Evolutionary conservation across 1,140 invertebrate genomes (phyloP), one percentile per base, ranked within the genome.

Genomic region (Zophobas morio): DNA sequence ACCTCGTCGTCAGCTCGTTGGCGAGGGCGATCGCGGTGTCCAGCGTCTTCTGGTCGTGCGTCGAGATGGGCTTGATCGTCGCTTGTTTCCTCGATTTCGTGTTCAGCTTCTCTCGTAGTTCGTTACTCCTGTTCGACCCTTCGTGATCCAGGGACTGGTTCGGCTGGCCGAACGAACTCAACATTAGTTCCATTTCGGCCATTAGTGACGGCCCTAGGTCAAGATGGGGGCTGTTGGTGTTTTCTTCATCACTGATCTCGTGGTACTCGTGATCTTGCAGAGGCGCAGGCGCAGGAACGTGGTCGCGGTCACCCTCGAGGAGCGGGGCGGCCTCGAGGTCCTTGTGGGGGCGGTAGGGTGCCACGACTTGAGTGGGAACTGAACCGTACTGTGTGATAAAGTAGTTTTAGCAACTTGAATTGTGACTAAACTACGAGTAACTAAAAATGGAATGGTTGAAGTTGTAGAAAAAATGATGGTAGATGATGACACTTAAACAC

Each of bases 151-250:
- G 20, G 53, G 66, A 74, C 77, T 93, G 91, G 81, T 85, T 78
- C 34, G 80, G 82, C 32, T 81, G 80, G 5, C 82, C 83, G 49
- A 86, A 83, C 63, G 81, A 83, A 81, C 93, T 93, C 82, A 99
- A 95, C 88, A 98, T 96, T 74, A 96, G 94, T 84, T 98, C 96
- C 91, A 99, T 97, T 88, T 99, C 97, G 84, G 98, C 97, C 83
- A 98, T 89, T 42, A 99, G 88, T 78, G 96, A 98, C 4, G 96
- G 95, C 6, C 96, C 96, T 83, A 98, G 94, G 87, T 99, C 97
- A 77, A 96, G 93, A 57, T 93, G 91, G 1, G 89, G 85, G 76
- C 84, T 86, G 32, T 82, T 81, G 1, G 82, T 80, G 74, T 85
- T 93, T 81, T 96, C 95, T 79, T 96, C 95, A 84, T 97, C 96